phyloP scores from a whole-genome alignment of 1,140 invertebrate species.

The Drosophila tani region DNA sequence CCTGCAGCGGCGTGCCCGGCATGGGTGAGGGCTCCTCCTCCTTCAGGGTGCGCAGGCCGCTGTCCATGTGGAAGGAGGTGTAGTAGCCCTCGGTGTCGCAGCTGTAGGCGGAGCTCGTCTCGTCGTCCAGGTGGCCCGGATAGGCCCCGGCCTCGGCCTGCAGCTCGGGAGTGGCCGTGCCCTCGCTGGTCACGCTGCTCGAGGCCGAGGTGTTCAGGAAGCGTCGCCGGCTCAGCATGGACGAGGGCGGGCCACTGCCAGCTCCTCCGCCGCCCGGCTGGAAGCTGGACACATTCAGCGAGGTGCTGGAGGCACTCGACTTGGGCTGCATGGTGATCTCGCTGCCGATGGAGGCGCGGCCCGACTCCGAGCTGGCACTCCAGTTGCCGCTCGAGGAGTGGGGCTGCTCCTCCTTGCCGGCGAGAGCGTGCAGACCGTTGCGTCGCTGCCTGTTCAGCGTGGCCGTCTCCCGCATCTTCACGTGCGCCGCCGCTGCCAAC shows the following conservation, averaged over 20 bases:
- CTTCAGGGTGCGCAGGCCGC: conserved; percentile 93
- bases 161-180: conserved; percentile 93
- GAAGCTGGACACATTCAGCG: conserved; percentile 87
- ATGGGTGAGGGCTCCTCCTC: conserved; percentile 90
- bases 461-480: conserved; percentile 90
- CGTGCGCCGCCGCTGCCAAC: conserved; percentile 78
- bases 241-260: conserved; percentile 88
- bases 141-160: conserved; percentile 88
- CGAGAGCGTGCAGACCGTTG: conserved; percentile 85
- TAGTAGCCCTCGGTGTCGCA: conserved; percentile 99
- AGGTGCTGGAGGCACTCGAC: conserved; percentile 89
- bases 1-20: conserved; percentile 87
- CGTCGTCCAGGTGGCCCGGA: conserved; percentile 89
- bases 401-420: conserved; percentile 89
- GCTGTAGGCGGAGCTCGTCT: conserved; percentile 96
- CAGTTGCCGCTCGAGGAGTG: conserved; percentile 97
- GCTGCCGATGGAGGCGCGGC: conserved; percentile 92
- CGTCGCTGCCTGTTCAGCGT: conserved; percentile 87
- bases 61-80: conserved; percentile 98
- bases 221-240: conserved; percentile 88
- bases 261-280: conserved; percentile 86
- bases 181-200: conserved; percentile 93
- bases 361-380: conserved; percentile 96
- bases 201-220: conserved; percentile 91
- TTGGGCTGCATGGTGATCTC: conserved; percentile 92